Evolutionary conservation across 2,113 vertebrate genomes (phyloP).

Genomic region (Oophaga pumilio): DNA sequence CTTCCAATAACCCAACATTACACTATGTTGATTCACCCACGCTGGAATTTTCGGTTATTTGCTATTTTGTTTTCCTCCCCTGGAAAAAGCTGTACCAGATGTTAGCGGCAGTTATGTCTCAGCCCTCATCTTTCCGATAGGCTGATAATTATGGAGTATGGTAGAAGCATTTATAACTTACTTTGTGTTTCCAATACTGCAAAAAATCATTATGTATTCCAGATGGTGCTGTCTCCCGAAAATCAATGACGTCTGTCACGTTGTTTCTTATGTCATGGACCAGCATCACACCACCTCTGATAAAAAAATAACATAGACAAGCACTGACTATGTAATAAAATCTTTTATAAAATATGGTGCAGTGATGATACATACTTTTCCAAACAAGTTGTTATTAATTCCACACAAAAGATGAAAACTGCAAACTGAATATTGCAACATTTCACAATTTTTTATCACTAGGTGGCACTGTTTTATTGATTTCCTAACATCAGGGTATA

Average conservation of each 20-base stretch:
- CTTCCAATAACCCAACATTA: neutral
- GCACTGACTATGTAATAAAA: neutral
- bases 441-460: neutral
- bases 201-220: slow-evolving; percentile 76
- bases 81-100: neutral
- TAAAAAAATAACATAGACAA: neutral
- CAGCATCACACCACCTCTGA: slow-evolving; percentile 95
- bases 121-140: neutral
- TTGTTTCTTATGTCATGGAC: slow-evolving; percentile 92
- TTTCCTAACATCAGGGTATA: neutral
- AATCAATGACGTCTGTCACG: slow-evolving; percentile 88
- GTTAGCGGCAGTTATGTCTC: neutral
- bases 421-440: neutral
- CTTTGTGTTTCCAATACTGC: slow-evolving; percentile 77
- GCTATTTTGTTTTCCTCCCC: neutral
- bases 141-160: neutral
- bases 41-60: neutral
- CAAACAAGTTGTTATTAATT: too few species aligned
- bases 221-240: slow-evolving; percentile 90
- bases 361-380: too few species aligned
- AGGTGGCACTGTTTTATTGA: slow-evolving; percentile 1
- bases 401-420: too few species aligned
- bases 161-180: slow-evolving; percentile 61
- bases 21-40: neutral
- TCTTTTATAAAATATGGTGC: too few species aligned